These are phyloP conservation scores for Girardinus metallicus DNA, from an alignment of 2,797 vertebrate genomes.

Conservation along the genomic window DNA sequence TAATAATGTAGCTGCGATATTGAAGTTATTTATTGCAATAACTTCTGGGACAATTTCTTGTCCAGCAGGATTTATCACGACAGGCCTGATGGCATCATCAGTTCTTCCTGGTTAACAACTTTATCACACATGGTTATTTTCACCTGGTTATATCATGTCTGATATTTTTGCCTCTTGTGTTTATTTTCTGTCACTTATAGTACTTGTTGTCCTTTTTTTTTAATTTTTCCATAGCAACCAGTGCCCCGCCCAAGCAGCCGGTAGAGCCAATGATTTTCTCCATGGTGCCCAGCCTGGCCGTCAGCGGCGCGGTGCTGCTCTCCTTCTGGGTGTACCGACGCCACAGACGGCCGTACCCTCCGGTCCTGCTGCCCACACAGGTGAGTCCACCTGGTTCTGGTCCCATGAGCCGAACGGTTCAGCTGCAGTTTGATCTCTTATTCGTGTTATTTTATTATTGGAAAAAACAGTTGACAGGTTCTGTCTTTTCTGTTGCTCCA, in stretches of 20 bases:
- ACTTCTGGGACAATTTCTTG: too few relatives aligned
- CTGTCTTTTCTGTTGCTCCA: neutral
- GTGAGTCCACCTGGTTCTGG: slow-evolving; percentile 25
- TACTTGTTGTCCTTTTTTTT: neutral
- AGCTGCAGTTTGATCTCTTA: neutral
- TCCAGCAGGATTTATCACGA: too few relatives aligned
- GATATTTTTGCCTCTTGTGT: neutral
- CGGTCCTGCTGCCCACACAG: slow-evolving; percentile 87
- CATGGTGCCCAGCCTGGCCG: slow-evolving; percentile 90
- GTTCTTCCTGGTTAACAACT: neutral
- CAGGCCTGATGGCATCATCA: neutral
- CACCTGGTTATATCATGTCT: neutral
- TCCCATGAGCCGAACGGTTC: neutral
- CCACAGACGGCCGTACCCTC: slow-evolving; percentile 94
- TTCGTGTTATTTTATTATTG: neutral
- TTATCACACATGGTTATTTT: neutral
- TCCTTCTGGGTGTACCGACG: slow-evolving; percentile 96
- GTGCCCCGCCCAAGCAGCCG: slow-evolving; percentile 84
- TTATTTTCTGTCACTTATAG: neutral
- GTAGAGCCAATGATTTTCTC: slow-evolving; percentile 90
- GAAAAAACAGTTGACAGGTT: neutral
- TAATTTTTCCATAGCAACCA: slow-evolving; percentile 82
- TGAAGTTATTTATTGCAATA: too few relatives aligned
- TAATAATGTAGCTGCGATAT: too few relatives aligned
- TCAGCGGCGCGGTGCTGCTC: slow-evolving; percentile 87